Base-by-base conservation (phyloP, 2,888 invertebrate species). In the Pammene aurita region DNA sequence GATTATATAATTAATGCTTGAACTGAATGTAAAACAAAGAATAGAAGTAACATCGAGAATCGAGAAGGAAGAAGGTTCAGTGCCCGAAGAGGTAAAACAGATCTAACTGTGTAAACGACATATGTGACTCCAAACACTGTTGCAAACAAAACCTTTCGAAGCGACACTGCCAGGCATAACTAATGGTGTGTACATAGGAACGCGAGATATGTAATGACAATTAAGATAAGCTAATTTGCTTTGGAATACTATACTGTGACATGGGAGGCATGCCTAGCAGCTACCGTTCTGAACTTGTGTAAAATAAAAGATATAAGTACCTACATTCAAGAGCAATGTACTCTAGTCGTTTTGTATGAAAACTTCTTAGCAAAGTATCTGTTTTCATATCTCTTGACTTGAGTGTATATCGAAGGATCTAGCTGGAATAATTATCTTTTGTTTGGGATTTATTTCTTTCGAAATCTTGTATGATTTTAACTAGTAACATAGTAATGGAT, bases 191-290 rank as follows among this genome's bases (percentile, higher is more conserved):
- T 57, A 50, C 62, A 62, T 35, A 52, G 63, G 54, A 56, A 67
- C 67, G 42, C 42, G 44, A 68, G 68, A 63, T 44, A 38, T 55
- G 34, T 35, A 63, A 50, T 52, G 52, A 18, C 67, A 35, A 68
- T 68, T 68, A 68, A 68, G 63, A 68, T 68, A 68, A 68, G 63
- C 50, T 68, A 68, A 68, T 63, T 63, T 68, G 68, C 52, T 68
- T 52, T 38, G 46, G 55, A 50, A 42, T 44, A 58, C 63, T 41
- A 44, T 58, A 50, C 18, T 7, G n/a, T 26, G 5, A n/a, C 26
- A 26, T 35, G 13, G 18, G 11, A 54, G 54, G n/a, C 34, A n/a
- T 11, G 13, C 13, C 18, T 52, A 5, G 54, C 5, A 34, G 54
- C 54, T 54, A 54, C 54, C 54, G 54, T 54, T 54, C 34, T 34